A percentile compares a stretch with the other conserved stretches of the same genome.
phyloP scores from a whole-genome alignment of 2,113 vertebrate species.

The Aegithalos caudatus region DNA sequence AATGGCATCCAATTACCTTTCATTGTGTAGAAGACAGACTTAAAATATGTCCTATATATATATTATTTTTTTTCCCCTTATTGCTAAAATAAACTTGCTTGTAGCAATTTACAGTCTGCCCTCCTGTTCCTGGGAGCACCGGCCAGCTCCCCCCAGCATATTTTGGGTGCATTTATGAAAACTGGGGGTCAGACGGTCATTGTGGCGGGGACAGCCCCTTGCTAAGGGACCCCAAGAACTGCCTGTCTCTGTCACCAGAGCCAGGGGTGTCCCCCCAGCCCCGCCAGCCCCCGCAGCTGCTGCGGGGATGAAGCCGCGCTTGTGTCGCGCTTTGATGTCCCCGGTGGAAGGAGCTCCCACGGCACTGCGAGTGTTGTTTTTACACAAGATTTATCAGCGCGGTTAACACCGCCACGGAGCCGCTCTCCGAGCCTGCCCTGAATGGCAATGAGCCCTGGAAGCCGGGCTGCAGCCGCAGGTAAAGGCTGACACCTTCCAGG shows the following conservation, averaged over 20 bases:
- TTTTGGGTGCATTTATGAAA: not conserved
- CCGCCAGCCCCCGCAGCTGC: not conserved
- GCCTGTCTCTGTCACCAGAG: not conserved
- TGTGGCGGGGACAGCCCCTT: not conserved
- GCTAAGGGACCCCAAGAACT: not conserved
- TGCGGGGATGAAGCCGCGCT: not conserved
- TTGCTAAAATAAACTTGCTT: not conserved
- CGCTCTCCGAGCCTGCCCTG: conserved; percentile 25
- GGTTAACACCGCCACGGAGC: conserved; percentile 15
- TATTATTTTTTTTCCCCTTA: not conserved
- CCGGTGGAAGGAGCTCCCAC: not conserved
- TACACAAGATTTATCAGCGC: conserved; percentile 45
- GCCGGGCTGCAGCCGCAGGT: not conserved
- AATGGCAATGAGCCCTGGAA: not conserved
- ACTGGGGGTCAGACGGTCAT: too few relatives aligned
- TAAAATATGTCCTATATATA: not conserved
- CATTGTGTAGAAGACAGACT: not conserved
- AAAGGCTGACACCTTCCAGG: not conserved
- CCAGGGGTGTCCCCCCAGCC: not conserved
- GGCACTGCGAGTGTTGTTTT: conserved; percentile 28
- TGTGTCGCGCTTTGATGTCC: not conserved
- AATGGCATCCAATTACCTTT: not conserved
- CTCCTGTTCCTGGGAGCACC: not conserved
- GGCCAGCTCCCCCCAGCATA: not conserved
- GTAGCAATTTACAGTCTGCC: not conserved